Evolutionary conservation across 2,888 invertebrate species (phyloP).

Genomic region (Diarsia mendica): DNA sequence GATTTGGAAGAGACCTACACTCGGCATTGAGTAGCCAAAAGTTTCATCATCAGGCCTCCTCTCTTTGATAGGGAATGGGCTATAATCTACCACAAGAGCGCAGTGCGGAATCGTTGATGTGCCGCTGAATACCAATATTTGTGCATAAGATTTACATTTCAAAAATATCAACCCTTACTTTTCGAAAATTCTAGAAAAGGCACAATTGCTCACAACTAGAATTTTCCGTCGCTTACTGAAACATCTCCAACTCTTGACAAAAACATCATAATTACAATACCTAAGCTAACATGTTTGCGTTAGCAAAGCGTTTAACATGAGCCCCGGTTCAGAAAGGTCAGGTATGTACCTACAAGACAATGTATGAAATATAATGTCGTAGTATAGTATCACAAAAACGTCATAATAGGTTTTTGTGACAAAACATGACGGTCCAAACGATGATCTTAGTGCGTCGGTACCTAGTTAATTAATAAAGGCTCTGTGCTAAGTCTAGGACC

Average conservation of each 20-base stretch:
- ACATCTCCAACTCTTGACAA: constrained; percentile 3
- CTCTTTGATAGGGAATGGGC: no score
- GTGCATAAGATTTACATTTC: no score
- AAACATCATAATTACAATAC: constrained; percentile 16
- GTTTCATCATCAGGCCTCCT: no score
- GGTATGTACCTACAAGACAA: constrained; percentile 12
- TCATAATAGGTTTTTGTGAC: constrained; percentile 27
- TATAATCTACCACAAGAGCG: no score
- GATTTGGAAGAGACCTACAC: no score
- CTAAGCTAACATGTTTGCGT: constrained; percentile 19
- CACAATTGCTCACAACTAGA: neutral
- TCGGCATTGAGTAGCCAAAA: no score
- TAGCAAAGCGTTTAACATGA: constrained; percentile 30
- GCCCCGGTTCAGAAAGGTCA: constrained; percentile 43
- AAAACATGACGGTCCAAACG: constrained; percentile 1
- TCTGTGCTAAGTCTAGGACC: neutral
- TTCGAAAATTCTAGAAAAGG: neutral
- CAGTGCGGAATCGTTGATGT: no score
- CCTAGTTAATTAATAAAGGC: neutral
- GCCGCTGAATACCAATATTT: no score
- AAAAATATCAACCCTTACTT: no score
- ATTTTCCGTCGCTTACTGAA: neutral
- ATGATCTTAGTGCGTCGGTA: constrained; percentile 6
- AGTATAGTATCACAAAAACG: constrained; percentile 23
- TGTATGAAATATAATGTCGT: constrained; percentile 14